A percentile compares a stretch with the other conserved stretches of the same genome.
phyloP scores from a whole-genome alignment of 2,797 vertebrate genomes.

The Ctenochaetus hawaiiensis region DNA sequence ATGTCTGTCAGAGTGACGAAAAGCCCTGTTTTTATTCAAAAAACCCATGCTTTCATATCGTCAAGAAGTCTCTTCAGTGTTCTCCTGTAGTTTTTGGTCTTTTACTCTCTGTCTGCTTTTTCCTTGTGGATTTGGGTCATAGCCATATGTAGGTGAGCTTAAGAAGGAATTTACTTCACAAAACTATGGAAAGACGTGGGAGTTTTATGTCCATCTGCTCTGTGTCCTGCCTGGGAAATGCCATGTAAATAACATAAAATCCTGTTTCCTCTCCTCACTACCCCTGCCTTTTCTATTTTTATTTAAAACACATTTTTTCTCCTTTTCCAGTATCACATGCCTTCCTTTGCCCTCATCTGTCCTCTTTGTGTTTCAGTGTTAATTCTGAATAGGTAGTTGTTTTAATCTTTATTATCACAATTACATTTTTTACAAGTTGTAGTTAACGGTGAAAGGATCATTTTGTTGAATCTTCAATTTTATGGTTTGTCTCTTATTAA shows the following conservation, averaged over 20 bases:
- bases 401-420: neutral
- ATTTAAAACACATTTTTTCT: neutral
- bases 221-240: neutral
- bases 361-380: neutral
- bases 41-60: conserved; percentile 50
- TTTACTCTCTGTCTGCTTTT: neutral
- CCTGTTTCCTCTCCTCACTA: neutral
- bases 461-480: neutral
- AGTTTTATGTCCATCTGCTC: conserved; percentile 3
- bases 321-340: neutral
- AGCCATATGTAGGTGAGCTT: conserved; percentile 6
- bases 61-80: conserved; percentile 15
- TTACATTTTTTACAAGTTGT: neutral
- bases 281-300: neutral
- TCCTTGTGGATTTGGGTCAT: conserved; percentile 25
- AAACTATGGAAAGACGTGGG: neutral
- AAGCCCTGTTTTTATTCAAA: conserved; percentile 33
- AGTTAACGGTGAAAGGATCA: neutral
- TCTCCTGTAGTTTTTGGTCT: neutral
- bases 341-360: neutral
- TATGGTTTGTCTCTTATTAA: neutral
- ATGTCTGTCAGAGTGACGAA: conserved; percentile 54
- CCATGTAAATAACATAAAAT: neutral
- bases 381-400: neutral
- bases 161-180: neutral